A percentile compares a stretch with the other conserved stretches of the same genome.
Conservation (phyloP, 2,113 vertebrate genomes). For the Eretmochelys imbricata region DNA sequence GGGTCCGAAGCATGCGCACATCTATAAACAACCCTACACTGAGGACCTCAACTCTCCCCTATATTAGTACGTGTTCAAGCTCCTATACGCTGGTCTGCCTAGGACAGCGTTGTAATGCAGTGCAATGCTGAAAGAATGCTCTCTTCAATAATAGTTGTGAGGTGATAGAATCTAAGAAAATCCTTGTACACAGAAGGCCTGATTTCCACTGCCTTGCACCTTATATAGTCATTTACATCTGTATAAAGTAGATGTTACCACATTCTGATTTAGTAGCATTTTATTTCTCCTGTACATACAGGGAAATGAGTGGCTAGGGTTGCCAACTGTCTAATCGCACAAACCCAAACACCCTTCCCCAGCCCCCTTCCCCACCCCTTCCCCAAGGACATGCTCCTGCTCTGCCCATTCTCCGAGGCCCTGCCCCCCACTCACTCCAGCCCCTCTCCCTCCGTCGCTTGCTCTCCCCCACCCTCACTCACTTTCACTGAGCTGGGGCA, state of each 20-base stretch:
- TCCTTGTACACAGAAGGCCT: background rate
- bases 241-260: background rate
- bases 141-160: background rate
- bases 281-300: background rate
- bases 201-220: background rate
- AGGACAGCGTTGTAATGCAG: accelerated
- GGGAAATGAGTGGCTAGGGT: background rate
- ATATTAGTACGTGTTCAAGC: background rate
- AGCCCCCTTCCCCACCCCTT: too few species aligned
- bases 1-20: background rate
- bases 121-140: accelerated
- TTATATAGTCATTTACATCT: background rate
- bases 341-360: too few species aligned
- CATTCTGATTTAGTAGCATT: background rate
- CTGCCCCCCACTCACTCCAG: too few species aligned
- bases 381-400: too few species aligned
- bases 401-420: too few species aligned
- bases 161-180: background rate
- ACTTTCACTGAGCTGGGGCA: too few species aligned
- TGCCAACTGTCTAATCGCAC: too few species aligned
- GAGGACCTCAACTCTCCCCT: background rate
- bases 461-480: too few species aligned
- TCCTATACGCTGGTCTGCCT: accelerated
- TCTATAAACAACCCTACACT: background rate
- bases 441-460: too few species aligned